These are phyloP conservation scores for Metellina segmentata DNA, from an alignment of 2,888 invertebrate species.

Conservation along the genomic window DNA sequence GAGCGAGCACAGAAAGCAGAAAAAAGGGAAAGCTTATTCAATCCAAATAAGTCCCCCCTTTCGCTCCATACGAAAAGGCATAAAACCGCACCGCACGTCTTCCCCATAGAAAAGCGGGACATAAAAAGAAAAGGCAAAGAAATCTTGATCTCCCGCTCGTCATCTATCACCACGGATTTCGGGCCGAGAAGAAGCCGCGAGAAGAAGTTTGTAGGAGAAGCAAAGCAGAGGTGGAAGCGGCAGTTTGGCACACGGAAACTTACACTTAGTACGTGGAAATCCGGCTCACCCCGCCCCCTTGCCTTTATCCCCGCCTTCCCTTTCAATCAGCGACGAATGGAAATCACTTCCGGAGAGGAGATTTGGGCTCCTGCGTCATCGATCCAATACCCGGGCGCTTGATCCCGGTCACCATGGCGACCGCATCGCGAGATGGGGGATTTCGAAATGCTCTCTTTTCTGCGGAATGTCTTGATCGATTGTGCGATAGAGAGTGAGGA, in stretches of 20 bases:
- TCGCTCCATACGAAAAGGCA: slow-evolving; percentile 53
- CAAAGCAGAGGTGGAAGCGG: slow-evolving; percentile 76
- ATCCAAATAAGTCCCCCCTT: slow-evolving; percentile 59
- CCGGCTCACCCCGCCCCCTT: slow-evolving; percentile 71
- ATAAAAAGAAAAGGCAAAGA: slow-evolving; percentile 30
- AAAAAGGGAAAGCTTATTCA: slow-evolving; percentile 38
- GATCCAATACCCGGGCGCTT: slow-evolving; percentile 56
- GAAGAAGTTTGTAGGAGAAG: slow-evolving; percentile 69
- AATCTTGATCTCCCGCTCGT: slow-evolving; percentile 65
- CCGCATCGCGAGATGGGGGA: slow-evolving; percentile 65
- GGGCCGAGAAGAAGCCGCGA: slow-evolving; percentile 41
- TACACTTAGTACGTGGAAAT: slow-evolving; percentile 78
- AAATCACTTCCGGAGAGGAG: slow-evolving; percentile 76
- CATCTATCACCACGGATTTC: slow-evolving; percentile 72
- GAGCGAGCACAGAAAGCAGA: neutral
- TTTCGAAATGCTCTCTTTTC: slow-evolving; percentile 56
- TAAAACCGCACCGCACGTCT: slow-evolving; percentile 70
- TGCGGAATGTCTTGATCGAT: slow-evolving; percentile 53
- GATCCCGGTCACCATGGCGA: slow-evolving; percentile 73
- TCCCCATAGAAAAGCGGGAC: slow-evolving; percentile 42
- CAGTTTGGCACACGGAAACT: slow-evolving; percentile 77
- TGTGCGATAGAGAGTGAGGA: slow-evolving; percentile 43
- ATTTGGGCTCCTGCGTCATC: slow-evolving; percentile 56
- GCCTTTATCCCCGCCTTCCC: slow-evolving; percentile 69
- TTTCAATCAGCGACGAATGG: slow-evolving; percentile 76